Conservation (phyloP, 2,797 vertebrate species). For the Pipistrellus nathusii region DNA sequence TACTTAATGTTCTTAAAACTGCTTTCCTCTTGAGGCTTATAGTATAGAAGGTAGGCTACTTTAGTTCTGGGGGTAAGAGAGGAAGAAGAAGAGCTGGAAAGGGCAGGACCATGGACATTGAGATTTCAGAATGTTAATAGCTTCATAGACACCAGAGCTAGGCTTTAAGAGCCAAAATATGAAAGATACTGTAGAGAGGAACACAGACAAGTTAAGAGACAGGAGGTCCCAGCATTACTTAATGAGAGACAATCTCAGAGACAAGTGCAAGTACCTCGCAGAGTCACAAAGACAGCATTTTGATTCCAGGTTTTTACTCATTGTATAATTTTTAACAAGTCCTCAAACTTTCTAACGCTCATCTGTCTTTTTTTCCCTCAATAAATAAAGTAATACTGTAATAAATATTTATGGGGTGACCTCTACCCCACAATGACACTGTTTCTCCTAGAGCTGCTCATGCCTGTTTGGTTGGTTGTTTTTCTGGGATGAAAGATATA, state of each 20-base stretch:
- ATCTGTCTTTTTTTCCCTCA: not conserved
- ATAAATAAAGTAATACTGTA: not conserved
- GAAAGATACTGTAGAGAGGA: constrained; percentile 33
- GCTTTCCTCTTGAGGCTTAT: constrained; percentile 14
- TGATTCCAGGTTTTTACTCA: not conserved
- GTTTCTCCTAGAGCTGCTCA: not conserved
- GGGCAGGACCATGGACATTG: not conserved
- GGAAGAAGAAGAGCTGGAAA: not conserved
- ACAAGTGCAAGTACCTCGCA: not conserved
- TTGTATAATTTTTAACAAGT: not conserved
- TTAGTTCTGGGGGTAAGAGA: not conserved
- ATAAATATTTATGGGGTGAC: not conserved
- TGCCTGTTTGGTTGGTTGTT: not conserved
- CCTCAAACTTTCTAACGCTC: not conserved
- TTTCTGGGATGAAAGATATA: not conserved
- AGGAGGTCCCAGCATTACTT: not conserved
- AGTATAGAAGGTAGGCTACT: not conserved
- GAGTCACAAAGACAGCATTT: not conserved
- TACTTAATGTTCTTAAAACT: constrained; percentile 5
- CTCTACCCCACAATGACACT: not conserved
- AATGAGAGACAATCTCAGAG: not conserved
- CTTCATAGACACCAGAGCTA: constrained; percentile 45
- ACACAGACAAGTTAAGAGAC: constrained; percentile 23
- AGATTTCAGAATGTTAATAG: constrained; percentile 29
- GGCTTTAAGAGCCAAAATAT: constrained; percentile 32